Evolutionary conservation across 2,797 vertebrate genomes (phyloP).

Genomic region (Hypotaenidia okinawae): DNA sequence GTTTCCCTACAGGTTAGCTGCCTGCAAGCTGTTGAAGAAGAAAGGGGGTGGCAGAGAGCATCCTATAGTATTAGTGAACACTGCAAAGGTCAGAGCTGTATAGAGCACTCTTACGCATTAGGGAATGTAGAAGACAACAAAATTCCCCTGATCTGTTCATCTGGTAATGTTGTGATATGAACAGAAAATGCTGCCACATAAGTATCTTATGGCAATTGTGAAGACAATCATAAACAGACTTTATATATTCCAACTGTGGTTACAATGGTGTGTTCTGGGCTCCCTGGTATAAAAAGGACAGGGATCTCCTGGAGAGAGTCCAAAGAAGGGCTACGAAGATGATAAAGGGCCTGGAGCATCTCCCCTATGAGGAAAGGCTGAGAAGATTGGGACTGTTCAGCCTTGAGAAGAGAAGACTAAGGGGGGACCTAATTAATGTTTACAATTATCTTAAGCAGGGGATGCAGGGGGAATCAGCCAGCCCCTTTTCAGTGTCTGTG

Average conservation of each 20-base stretch:
- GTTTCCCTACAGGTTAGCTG: constrained; percentile 10
- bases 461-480: too few species aligned
- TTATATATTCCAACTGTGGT: not conserved
- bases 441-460: too few species aligned
- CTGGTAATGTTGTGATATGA: constrained; percentile 13
- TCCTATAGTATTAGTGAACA: not conserved
- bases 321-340: too few species aligned
- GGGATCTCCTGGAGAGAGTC: too few species aligned
- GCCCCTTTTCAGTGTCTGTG: too few species aligned
- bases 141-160: not conserved
- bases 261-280: not conserved
- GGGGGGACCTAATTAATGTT: too few species aligned
- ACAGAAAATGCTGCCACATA: constrained; percentile 2
- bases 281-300: too few species aligned
- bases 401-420: too few species aligned
- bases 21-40: not conserved
- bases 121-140: not conserved
- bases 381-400: too few species aligned
- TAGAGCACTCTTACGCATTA: not conserved
- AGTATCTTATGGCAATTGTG: not conserved
- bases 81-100: constrained; percentile 46
- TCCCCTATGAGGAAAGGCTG: too few species aligned
- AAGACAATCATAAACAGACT: not conserved
- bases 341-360: too few species aligned
- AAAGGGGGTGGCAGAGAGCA: not conserved